Percentiles rank a stretch among this genome's conserved stretches.
Evolutionary conservation across 2,888 invertebrate species (phyloP).

Genomic region (Trichogramma dendrolimi): DNA sequence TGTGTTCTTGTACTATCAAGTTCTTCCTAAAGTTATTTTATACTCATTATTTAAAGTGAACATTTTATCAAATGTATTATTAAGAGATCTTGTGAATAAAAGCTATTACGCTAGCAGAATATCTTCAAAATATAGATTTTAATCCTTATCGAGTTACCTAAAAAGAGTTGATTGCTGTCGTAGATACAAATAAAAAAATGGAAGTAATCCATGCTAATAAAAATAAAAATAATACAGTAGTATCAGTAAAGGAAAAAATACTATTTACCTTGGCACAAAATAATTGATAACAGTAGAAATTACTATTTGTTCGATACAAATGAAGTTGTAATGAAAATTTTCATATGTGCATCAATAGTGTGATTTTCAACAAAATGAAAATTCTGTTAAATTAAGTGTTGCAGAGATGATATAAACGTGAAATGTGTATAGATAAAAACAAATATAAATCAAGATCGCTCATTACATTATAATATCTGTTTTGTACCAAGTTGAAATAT

Average conservation of each 20-base stretch:
- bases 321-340: constrained; percentile 27
- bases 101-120: no score
- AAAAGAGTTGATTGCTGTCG: no score
- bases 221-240: constrained; percentile 20
- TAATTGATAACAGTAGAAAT: constrained; percentile 23
- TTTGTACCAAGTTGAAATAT: no score
- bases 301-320: constrained; percentile 30
- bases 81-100: no score
- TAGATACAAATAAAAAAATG: constrained; percentile 20
- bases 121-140: no score
- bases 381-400: constrained; percentile 23
- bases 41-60: no score
- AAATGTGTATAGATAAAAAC: constrained; percentile 24
- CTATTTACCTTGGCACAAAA: constrained; percentile 23
- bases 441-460: no score
- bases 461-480: no score
- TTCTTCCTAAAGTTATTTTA: no score
- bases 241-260: constrained; percentile 16
- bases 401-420: constrained; percentile 28
- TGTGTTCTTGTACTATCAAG: no score
- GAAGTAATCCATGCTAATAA: constrained; percentile 22
- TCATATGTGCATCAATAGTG: constrained; percentile 28
- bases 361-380: constrained; percentile 42
- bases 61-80: no score
- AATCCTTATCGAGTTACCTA: no score